Evolutionary conservation across 2,797 vertebrate species (phyloP).

Genomic region (Melanotaenia parkinsoni): DNA sequence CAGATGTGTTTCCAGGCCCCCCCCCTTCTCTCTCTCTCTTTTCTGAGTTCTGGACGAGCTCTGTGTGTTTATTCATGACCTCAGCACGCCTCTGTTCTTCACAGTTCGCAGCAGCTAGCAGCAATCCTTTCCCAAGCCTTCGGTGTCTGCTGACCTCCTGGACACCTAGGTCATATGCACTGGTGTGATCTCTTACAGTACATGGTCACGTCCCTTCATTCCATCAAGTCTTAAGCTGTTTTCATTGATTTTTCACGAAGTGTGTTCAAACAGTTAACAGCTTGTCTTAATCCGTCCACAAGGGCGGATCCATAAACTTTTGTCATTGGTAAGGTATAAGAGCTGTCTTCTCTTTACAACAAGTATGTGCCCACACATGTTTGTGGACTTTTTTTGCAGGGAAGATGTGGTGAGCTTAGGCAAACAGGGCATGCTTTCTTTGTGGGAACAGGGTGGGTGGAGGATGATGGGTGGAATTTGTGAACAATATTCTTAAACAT

Average conservation of each 20-base stretch:
- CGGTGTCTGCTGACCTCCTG: slow-evolving; percentile 54
- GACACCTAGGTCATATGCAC: slow-evolving; percentile 36
- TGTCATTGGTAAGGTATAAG: slow-evolving; percentile 63
- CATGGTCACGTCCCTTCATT: slow-evolving; percentile 17
- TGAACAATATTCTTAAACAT: slow-evolving; percentile 62
- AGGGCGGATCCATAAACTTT: slow-evolving; percentile 64
- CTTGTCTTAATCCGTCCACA: slow-evolving; percentile 52
- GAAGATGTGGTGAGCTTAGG: slow-evolving; percentile 73
- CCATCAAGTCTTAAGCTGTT: slow-evolving; percentile 22
- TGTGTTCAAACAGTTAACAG: slow-evolving; percentile 46
- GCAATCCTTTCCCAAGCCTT: slow-evolving; percentile 69
- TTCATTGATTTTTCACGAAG: slow-evolving; percentile 24
- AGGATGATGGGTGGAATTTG: slow-evolving; percentile 45
- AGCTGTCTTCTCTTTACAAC: slow-evolving; percentile 63
- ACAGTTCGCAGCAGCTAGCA: slow-evolving; percentile 72
- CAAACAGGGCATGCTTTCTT: slow-evolving; percentile 73
- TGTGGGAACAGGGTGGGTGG: slow-evolving; percentile 60
- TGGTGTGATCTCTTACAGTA: slow-evolving; percentile 25
- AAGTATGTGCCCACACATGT: slow-evolving; percentile 74
- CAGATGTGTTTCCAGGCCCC: slow-evolving; percentile 84
- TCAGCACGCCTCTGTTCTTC: slow-evolving; percentile 77
- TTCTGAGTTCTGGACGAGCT: slow-evolving; percentile 67
- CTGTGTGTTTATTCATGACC: slow-evolving; percentile 80
- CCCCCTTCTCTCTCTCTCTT: slow-evolving; percentile 49
- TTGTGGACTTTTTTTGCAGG: slow-evolving; percentile 74